These are phyloP conservation scores for Hylaeus volcanicus DNA, from an alignment of 1,140 invertebrate species.

Conservation along the genomic window DNA sequence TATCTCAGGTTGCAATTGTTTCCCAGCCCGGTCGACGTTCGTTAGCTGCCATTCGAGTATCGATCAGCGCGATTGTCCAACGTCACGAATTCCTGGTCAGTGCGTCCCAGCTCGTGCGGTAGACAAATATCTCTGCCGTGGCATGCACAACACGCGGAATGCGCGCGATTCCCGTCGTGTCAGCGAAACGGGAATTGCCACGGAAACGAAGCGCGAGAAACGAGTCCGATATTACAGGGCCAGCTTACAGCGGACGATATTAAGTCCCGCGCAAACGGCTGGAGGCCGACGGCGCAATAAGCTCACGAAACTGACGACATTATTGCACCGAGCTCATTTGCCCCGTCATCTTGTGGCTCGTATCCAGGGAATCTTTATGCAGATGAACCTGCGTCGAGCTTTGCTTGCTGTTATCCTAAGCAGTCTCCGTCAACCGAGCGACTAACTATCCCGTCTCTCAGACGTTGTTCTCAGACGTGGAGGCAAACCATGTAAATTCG, in stretches of 20 bases:
- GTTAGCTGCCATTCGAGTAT: slow-evolving; percentile 3
- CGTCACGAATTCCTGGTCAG: slow-evolving; percentile 31
- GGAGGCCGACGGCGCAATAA: slow-evolving; percentile 35
- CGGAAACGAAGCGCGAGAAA: slow-evolving; percentile 26
- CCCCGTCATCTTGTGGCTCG: slow-evolving; percentile 6
- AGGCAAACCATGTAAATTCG: background rate
- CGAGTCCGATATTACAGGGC: slow-evolving; percentile 38
- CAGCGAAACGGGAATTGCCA: slow-evolving; percentile 29
- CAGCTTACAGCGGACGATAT: slow-evolving; percentile 36
- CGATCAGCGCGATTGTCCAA: slow-evolving; percentile 27
- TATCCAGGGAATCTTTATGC: slow-evolving; percentile 1
- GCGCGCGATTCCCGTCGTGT: slow-evolving; percentile 30
- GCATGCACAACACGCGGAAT: slow-evolving; percentile 1
- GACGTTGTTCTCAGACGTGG: background rate
- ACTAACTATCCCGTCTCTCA: too few species aligned
- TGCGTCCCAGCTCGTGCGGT: slow-evolving; percentile 2
- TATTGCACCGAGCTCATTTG: slow-evolving; percentile 30
- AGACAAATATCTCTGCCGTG: slow-evolving; percentile 31
- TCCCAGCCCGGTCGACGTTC: background rate
- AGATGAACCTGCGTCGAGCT: background rate
- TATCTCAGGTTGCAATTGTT: too few species aligned
- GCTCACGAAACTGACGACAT: slow-evolving; percentile 40
- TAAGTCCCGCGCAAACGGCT: slow-evolving; percentile 27
- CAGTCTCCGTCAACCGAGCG: background rate
- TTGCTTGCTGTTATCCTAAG: background rate